A percentile compares a stretch with the other conserved stretches of the same genome.
Conservation (phyloP, 2,888 invertebrate genomes). For the Lysandra coridon region DNA sequence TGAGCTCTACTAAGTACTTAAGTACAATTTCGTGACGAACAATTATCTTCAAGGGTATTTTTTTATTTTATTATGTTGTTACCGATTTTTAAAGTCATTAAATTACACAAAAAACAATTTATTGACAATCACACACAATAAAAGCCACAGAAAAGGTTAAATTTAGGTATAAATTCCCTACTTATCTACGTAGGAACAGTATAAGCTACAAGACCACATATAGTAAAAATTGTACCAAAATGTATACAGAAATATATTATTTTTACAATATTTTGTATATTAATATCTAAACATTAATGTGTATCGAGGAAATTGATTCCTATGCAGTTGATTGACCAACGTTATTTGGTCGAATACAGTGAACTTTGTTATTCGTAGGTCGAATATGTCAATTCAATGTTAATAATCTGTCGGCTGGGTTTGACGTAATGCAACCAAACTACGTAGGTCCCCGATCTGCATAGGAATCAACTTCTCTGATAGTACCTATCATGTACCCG, state of each 20-base stretch:
- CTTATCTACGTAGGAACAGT: constrained; percentile 17
- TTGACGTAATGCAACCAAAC: no score
- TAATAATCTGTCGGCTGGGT: no score
- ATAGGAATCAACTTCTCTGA: no score
- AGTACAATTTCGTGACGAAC: background rate
- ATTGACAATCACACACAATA: background rate
- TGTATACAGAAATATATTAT: constrained; percentile 31
- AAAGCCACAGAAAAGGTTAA: background rate
- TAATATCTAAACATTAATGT: constrained; percentile 9
- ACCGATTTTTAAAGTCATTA: background rate
- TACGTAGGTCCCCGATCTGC: no score
- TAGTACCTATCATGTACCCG: background rate
- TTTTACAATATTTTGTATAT: constrained; percentile 23
- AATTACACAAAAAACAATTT: background rate
- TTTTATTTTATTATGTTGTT: background rate
- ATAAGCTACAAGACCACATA: constrained; percentile 5
- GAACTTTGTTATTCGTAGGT: no score
- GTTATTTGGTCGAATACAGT: no score
- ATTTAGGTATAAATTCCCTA: background rate
- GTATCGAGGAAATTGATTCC: background rate
- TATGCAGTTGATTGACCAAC: no score
- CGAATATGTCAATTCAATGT: no score
- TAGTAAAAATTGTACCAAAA: constrained; percentile 34
- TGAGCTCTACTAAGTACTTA: background rate
- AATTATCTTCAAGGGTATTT: background rate